Base-by-base conservation (phyloP, 2,113 vertebrate genomes). In the Argyrosomus japonicus region DNA sequence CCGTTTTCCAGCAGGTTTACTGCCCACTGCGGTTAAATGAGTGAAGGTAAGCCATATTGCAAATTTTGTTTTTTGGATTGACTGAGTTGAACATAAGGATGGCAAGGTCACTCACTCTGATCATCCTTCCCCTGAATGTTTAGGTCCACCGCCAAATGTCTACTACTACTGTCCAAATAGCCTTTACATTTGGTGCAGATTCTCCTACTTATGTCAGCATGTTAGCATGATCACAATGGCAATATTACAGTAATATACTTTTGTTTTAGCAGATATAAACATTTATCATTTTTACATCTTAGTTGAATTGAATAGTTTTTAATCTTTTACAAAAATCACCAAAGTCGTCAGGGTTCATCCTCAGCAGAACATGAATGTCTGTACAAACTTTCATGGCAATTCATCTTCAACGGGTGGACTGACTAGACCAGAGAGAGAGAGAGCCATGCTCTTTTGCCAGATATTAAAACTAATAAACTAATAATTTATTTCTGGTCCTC, bases 1-100 rank as follows among this genome's bases (percentile, higher is more conserved):
- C 87, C 67, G 45, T 48, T 82, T 82, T 82, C 75, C 61, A 48
- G 78, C 70, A 82, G 27, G 71, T 50, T 2, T 43, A 64, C 56
- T 72, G 68, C 43, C 70, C 18, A n/a, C 47, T 25, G 15, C 58
- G 25, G 67, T 17, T 9, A 67, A 56, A 32, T 27, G 32, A 63
- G 23, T 9, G 13, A 62, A 50, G 12, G 23, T 18, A 32, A 73
- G 3, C 5, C 5, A 54, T 29, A 23, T 3, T 7, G 2, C 2
- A 53, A 9, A 70, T 13, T 40, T 45, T 6, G 29, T 32, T 29
- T 29, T 58, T 58, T 58, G 25, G 29, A 27, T 7, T 27, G 23
- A 25, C 8, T 13, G 12, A 13, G 29, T 32, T 2, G n/a, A 36
- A 36, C 60, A 62, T 21, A 62, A 62, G 10, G 19, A 63, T 63